Evolutionary conservation across 2,797 vertebrate genomes (phyloP).

Genomic region (Peromyscus attwateri): DNA sequence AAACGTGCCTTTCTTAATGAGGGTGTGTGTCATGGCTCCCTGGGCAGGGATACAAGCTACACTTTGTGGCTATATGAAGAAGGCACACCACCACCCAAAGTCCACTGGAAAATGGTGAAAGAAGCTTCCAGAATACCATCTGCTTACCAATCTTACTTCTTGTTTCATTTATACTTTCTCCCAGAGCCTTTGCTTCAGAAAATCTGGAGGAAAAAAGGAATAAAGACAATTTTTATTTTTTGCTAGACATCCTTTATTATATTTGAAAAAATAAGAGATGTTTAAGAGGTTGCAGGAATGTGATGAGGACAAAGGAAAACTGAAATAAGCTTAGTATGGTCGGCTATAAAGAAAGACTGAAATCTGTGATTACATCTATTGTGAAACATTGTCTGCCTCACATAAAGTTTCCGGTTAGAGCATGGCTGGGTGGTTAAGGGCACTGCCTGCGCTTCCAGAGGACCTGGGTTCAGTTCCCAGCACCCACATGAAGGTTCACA

Average conservation of each 20-base stretch:
- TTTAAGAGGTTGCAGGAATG: constrained; percentile 19
- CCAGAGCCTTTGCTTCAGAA: constrained; percentile 93
- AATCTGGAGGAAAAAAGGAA: constrained; percentile 88
- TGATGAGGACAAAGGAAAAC: background rate
- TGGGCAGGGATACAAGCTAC: background rate
- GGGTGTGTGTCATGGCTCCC: background rate
- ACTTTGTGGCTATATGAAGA: background rate
- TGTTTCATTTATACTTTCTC: constrained; percentile 91
- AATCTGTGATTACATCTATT: background rate
- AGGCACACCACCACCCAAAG: background rate
- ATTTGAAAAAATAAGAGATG: constrained; percentile 54
- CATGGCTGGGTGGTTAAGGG: background rate
- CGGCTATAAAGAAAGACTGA: constrained; percentile 4
- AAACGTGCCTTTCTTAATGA: background rate
- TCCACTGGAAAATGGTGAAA: background rate
- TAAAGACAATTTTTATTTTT: constrained; percentile 17
- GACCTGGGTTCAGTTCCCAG: background rate
- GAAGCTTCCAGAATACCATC: background rate
- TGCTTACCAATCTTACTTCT: constrained; percentile 95
- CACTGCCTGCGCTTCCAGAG: background rate
- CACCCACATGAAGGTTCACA: background rate
- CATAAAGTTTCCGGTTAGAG: background rate
- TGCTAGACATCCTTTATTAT: constrained; percentile 9
- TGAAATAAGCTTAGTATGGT: constrained; percentile 27
- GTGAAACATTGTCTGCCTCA: background rate